phyloP scores from a whole-genome alignment of 2,888 invertebrate genomes.

The Epinotia brunnichana region DNA sequence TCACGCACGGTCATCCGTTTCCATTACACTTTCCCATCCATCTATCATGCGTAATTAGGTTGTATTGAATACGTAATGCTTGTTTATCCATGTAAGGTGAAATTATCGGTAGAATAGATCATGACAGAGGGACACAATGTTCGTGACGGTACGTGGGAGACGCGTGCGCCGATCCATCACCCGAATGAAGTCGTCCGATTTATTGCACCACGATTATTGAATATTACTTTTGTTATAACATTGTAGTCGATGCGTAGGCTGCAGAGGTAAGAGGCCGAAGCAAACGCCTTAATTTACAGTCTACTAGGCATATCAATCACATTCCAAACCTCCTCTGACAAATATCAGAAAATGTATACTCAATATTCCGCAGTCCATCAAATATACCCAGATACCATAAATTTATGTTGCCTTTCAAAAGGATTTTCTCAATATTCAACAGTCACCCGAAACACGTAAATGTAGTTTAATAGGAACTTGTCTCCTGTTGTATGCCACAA shows the following conservation, averaged over 20 bases:
- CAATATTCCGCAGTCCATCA: constrained; percentile 1
- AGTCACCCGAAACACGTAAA: constrained; percentile 14
- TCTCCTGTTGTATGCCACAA: constrained; percentile 8
- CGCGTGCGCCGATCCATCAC: constrained; percentile 70
- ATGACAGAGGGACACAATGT: constrained; percentile 47
- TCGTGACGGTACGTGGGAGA: constrained; percentile 76
- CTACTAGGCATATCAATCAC: constrained; percentile 7
- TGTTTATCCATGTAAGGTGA: constrained; percentile 44
- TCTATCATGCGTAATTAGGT: constrained; percentile 57
- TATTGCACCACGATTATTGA: constrained; percentile 64
- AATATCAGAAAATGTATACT: constrained; percentile 13
- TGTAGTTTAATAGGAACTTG: constrained; percentile 6
- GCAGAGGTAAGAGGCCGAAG: constrained; percentile 55
- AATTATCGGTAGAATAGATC: constrained; percentile 43
- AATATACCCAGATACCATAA: constrained; percentile 9
- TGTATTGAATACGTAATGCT: constrained; percentile 59
- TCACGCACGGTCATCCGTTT: constrained; percentile 31
- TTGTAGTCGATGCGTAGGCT: constrained; percentile 60
- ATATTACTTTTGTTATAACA: constrained; percentile 68
- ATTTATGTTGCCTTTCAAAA: constrained; percentile 11
- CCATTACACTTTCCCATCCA: constrained; percentile 48
- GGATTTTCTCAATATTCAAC: constrained; percentile 15
- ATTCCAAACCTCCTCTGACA: constrained; percentile 16
- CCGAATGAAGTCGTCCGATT: constrained; percentile 74
- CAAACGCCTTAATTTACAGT: constrained; percentile 49